phyloP scores from a whole-genome alignment of 2,888 invertebrate genomes.

The Willowsia nigromaculata region DNA sequence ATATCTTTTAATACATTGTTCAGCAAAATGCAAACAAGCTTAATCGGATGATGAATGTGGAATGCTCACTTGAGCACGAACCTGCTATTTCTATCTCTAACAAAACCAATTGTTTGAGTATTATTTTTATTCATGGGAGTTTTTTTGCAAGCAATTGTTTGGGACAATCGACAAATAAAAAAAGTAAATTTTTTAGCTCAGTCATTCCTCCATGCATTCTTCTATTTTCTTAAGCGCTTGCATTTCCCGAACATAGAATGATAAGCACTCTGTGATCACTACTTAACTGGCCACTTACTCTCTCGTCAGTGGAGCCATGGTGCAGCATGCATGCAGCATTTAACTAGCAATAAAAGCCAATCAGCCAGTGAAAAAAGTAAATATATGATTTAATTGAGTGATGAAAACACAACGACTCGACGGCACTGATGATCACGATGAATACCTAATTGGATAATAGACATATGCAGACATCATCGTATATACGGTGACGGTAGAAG shows the following conservation, averaged over 20 bases:
- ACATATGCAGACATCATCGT: too few species aligned
- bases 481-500: too few species aligned
- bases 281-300: slow-evolving; percentile 10
- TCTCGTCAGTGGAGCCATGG: slow-evolving; percentile 12
- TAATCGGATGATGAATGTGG: too few species aligned
- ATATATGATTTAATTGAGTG: background rate
- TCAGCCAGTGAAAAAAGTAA: background rate
- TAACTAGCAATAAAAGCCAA: background rate
- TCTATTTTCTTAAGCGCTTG: background rate
- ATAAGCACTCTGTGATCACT: background rate
- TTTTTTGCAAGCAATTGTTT: too few species aligned
- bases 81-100: background rate
- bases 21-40: slow-evolving; percentile 36
- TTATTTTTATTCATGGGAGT: too few species aligned
- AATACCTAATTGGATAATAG: slow-evolving; percentile 36
- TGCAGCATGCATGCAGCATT: background rate
- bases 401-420: background rate
- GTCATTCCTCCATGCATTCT: too few species aligned
- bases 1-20: background rate
- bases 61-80: slow-evolving; percentile 64
- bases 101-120: too few species aligned
- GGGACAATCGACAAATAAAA: too few species aligned
- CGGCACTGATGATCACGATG: slow-evolving; percentile 3
- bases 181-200: too few species aligned
- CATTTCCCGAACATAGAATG: background rate